phyloP scores from a whole-genome alignment of 2,113 vertebrate species.

The Empidonax alnorum region DNA sequence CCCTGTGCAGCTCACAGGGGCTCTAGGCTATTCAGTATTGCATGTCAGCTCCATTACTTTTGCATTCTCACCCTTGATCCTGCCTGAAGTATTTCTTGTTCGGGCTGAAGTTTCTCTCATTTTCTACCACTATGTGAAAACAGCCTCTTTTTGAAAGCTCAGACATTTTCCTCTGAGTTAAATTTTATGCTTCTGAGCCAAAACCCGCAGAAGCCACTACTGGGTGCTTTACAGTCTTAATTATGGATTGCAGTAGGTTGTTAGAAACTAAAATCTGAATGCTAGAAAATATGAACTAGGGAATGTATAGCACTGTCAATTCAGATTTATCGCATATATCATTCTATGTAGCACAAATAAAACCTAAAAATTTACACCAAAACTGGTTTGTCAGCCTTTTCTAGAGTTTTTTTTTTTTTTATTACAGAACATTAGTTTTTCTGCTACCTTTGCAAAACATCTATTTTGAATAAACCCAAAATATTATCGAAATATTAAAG shows the following conservation, averaged over 20 bases:
- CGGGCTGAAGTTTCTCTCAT: background rate
- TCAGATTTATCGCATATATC: background rate
- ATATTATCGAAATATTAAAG: background rate
- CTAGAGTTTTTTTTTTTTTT: background rate
- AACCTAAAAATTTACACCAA: background rate
- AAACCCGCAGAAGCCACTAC: slow-evolving; percentile 17
- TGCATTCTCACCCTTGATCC: background rate
- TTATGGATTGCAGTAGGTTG: background rate
- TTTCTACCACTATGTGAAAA: background rate
- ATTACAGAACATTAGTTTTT: background rate
- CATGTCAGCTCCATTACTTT: background rate
- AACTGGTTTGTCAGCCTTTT: background rate
- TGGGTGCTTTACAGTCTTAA: slow-evolving; percentile 36
- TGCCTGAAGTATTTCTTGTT: background rate
- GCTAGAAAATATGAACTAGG: background rate
- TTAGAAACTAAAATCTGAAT: slow-evolving; percentile 8
- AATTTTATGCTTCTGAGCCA: slow-evolving; percentile 42
- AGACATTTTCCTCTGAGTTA: background rate
- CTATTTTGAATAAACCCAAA: background rate
- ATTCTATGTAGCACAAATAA: background rate
- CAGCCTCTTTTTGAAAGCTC: background rate
- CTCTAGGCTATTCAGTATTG: background rate
- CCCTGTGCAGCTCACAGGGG: background rate
- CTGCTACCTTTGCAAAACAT: background rate
- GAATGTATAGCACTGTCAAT: background rate